phyloP scores from a whole-genome alignment of 2,113 vertebrate genomes.

The Amblyornis subalaris region DNA sequence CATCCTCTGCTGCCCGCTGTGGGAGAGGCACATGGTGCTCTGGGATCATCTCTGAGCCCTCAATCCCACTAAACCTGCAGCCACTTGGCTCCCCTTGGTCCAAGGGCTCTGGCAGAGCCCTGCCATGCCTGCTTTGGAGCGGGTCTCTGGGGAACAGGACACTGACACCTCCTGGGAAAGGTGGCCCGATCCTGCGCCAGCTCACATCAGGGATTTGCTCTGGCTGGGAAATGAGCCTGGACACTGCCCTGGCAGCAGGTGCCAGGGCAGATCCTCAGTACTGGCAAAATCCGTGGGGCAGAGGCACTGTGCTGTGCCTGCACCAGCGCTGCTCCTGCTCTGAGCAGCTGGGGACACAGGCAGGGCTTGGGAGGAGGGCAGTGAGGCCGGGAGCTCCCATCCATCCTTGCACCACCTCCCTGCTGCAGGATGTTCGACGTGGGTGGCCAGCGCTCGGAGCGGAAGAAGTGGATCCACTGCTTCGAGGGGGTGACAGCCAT shows the following conservation, averaged over 20 bases:
- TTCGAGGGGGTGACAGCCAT: constrained; percentile 98
- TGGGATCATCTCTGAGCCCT: not conserved
- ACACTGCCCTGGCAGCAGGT: not conserved
- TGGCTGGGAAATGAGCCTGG: not conserved
- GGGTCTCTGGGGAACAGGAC: not conserved
- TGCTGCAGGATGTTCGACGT: constrained; percentile 93
- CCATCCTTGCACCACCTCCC: fast-evolving
- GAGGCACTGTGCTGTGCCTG: fast-evolving
- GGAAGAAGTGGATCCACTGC: constrained; percentile 99
- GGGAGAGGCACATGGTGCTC: fast-evolving
- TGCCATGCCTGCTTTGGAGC: fast-evolving
- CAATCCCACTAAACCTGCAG: not conserved
- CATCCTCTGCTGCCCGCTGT: not conserved
- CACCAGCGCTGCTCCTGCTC: not conserved
- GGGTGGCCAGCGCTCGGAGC: constrained; percentile 93
- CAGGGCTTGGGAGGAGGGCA: fast-evolving
- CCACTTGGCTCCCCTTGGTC: not conserved
- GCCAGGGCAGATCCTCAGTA: fast-evolving
- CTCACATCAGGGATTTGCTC: not conserved
- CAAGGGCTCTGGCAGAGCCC: not conserved
- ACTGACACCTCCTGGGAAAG: not conserved
- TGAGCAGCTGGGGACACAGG: not conserved
- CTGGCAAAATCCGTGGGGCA: not conserved
- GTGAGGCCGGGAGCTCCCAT: fast-evolving
- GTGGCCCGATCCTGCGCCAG: not conserved